These are phyloP conservation scores for Tinea pellionella DNA, from an alignment of 2,888 invertebrate species.

Conservation along the genomic window DNA sequence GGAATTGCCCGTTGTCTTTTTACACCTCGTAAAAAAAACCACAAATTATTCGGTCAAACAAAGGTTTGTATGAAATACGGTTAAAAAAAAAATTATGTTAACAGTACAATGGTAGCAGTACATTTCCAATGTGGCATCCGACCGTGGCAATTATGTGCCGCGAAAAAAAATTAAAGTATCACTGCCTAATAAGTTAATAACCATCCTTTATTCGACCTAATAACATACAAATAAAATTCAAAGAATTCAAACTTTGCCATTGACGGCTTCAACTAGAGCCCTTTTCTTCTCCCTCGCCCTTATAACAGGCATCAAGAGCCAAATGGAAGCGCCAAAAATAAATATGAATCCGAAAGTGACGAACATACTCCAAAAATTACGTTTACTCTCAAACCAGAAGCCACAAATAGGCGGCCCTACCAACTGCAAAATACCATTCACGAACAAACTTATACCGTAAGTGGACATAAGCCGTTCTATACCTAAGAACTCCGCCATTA, in stretches of 20 bases:
- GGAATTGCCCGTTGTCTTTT: no score
- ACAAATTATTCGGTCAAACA: no score
- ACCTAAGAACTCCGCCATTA: slow-evolving; percentile 90
- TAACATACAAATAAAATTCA: neutral
- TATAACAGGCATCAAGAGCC: slow-evolving; percentile 82
- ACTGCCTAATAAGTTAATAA: no score
- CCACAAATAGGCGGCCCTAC: slow-evolving; percentile 87
- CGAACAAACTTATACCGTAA: slow-evolving; percentile 87
- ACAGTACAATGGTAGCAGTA: no score
- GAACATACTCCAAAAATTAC: slow-evolving; percentile 78
- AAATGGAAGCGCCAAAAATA: slow-evolving; percentile 77
- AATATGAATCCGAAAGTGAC: slow-evolving; percentile 80
- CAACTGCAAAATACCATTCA: slow-evolving; percentile 84
- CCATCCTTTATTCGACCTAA: no score
- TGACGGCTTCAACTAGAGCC: neutral
- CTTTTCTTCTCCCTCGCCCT: slow-evolving; percentile 41
- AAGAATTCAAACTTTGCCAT: neutral
- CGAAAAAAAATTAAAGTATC: no score
- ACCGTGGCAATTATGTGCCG: no score
- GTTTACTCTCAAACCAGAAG: slow-evolving; percentile 72
- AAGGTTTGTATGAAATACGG: no score
- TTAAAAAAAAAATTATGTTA: no score
- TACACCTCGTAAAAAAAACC: no score
- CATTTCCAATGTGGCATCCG: no score
- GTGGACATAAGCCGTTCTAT: slow-evolving; percentile 85